Conservation (phyloP, 2,113 vertebrate genomes). For the Cyphomyrus plagiostoma region DNA sequence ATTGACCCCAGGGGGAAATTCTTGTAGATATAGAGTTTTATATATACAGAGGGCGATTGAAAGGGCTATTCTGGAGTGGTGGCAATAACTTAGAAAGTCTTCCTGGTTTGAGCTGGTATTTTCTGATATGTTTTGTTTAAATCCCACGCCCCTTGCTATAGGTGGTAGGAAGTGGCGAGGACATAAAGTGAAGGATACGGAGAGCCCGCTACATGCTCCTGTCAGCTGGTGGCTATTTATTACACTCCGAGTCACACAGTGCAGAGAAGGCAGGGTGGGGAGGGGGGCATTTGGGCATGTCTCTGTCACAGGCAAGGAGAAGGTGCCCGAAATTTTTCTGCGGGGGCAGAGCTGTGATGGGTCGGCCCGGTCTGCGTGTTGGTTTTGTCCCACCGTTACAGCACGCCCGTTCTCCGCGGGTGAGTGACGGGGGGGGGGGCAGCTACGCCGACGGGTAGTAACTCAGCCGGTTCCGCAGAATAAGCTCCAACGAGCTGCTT, state of each 20-base stretch:
- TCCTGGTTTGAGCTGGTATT: not conserved
- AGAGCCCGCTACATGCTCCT: not conserved
- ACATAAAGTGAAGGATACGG: not conserved
- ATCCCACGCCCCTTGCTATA: not conserved
- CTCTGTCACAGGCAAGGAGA: not conserved
- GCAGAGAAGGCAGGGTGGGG: not conserved
- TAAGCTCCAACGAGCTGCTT: not conserved
- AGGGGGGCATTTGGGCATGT: not conserved
- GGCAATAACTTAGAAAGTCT: not conserved
- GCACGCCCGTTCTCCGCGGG: not conserved
- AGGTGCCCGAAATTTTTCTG: not conserved
- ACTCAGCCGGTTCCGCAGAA: not conserved
- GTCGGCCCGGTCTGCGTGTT: not conserved
- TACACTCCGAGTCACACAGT: not conserved
- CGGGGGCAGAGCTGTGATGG: not conserved
- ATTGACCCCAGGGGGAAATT: not conserved
- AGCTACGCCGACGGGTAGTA: not conserved
- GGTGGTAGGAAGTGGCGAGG: not conserved
- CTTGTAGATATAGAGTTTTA: not conserved
- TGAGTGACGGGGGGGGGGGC: not conserved
- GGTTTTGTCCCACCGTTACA: not conserved
- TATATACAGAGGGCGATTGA: not conserved
- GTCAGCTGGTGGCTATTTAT: conserved; percentile 6
- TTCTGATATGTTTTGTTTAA: not conserved
- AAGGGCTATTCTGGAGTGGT: not conserved